Conservation (phyloP, 2,888 invertebrate genomes). For the Apodemia duryi region DNA sequence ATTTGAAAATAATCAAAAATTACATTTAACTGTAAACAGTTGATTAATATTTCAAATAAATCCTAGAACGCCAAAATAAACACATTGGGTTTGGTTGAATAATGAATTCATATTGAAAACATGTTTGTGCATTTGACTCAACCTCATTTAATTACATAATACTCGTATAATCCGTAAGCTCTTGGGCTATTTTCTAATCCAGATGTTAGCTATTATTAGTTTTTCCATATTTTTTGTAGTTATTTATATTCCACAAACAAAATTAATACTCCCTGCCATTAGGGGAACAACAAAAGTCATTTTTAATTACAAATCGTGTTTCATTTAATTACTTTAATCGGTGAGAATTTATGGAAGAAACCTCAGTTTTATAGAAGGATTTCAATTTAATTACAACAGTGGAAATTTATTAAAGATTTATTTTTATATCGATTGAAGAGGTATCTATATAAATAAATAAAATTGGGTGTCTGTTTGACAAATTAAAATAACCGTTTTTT, state of each 20-base stretch:
- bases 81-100: background rate
- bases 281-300: conserved; percentile 49
- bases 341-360: conserved; percentile 14
- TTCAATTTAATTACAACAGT: background rate
- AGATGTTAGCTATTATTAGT: conserved; percentile 44
- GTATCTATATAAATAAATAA: too few species aligned
- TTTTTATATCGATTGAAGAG: background rate
- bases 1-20: too few species aligned
- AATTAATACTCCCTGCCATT: conserved; percentile 37
- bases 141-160: background rate
- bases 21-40: too few species aligned
- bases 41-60: too few species aligned
- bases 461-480: too few species aligned
- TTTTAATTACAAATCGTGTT: conserved; percentile 55
- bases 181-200: conserved; percentile 45
- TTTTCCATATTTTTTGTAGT: conserved; percentile 40
- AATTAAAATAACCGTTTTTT: too few species aligned
- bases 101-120: background rate
- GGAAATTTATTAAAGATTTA: background rate
- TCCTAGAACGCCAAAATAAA: background rate
- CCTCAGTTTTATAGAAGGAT: background rate
- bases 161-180: conserved; percentile 27
- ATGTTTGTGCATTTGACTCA: background rate
- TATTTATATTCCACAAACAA: conserved; percentile 40
- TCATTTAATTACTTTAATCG: conserved; percentile 29